Conservation (phyloP, 2,888 invertebrate genomes). For the Gymnoscelis rufifasciata region DNA sequence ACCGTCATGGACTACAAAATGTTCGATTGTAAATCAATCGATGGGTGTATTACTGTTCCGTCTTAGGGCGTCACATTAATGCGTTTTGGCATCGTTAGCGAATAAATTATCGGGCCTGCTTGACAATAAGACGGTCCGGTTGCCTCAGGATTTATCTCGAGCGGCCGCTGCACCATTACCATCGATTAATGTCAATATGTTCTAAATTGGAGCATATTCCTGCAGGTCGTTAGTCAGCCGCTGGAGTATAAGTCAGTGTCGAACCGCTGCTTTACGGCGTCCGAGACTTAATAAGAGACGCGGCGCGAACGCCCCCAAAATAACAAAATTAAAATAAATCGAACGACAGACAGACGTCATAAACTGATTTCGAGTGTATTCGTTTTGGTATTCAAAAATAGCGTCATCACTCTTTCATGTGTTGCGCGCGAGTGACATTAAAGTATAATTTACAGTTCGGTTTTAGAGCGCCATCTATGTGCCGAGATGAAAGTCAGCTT, state of each 20-base stretch:
- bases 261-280: conserved; percentile 62
- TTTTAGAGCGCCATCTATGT: conserved; percentile 70
- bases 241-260: conserved; percentile 68
- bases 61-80: conserved; percentile 33
- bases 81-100: conserved; percentile 39
- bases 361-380: conserved; percentile 79
- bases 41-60: conserved; percentile 30
- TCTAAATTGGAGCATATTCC: conserved; percentile 45
- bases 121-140: conserved; percentile 38
- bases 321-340: conserved; percentile 79
- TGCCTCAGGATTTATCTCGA: conserved; percentile 36
- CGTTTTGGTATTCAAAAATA: conserved; percentile 76
- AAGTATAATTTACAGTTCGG: conserved; percentile 65
- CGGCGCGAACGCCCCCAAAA: conserved; percentile 56
- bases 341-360: conserved; percentile 79
- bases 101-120: conserved; percentile 38
- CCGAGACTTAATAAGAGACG: conserved; percentile 63
- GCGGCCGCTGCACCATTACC: conserved; percentile 37
- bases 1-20: conserved; percentile 30
- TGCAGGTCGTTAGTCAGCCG: conserved; percentile 58
- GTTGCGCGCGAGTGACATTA: conserved; percentile 69
- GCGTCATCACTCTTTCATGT: conserved; percentile 77
- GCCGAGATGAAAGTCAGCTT: conserved; percentile 63
- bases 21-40: conserved; percentile 36
- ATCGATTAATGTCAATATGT: conserved; percentile 59